Evolutionary conservation across 1,140 invertebrate genomes (phyloP).

Genomic region (Gryllus bimaculatus): DNA sequence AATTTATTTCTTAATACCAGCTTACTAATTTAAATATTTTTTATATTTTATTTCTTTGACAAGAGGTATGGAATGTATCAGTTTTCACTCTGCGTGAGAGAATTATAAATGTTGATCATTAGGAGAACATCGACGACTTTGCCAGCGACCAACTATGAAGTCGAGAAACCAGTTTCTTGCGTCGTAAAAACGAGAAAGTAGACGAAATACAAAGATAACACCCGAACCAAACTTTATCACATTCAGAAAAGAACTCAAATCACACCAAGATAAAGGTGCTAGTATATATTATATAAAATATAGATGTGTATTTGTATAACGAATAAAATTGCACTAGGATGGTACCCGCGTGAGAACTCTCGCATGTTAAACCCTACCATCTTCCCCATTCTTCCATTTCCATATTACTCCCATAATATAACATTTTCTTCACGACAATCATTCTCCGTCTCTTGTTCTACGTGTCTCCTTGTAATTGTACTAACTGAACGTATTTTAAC

Average conservation of each 20-base stretch:
- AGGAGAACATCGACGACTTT: too few species aligned
- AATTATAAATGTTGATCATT: too few species aligned
- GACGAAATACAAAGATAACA: not conserved
- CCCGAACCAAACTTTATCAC: not conserved
- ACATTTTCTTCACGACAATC: too few species aligned
- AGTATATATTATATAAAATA: not conserved
- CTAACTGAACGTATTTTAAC: too few species aligned
- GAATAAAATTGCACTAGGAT: not conserved
- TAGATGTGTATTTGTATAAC: not conserved
- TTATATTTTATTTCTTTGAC: not conserved
- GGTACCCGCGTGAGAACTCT: too few species aligned
- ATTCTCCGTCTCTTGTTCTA: too few species aligned
- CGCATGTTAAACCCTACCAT: too few species aligned
- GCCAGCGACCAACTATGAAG: too few species aligned
- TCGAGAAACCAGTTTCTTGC: not conserved
- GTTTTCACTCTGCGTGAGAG: not conserved
- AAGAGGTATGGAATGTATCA: not conserved
- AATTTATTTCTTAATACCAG: not conserved
- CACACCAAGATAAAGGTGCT: not conserved
- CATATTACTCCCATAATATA: too few species aligned
- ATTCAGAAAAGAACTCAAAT: not conserved
- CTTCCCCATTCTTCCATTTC: too few species aligned
- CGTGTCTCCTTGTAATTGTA: too few species aligned
- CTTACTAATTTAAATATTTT: not conserved
- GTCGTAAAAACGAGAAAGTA: not conserved